Evolutionary conservation across 2,888 invertebrate genomes (phyloP), one percentile per base, ranked within the genome.

Genomic region (Athalia cordata): DNA sequence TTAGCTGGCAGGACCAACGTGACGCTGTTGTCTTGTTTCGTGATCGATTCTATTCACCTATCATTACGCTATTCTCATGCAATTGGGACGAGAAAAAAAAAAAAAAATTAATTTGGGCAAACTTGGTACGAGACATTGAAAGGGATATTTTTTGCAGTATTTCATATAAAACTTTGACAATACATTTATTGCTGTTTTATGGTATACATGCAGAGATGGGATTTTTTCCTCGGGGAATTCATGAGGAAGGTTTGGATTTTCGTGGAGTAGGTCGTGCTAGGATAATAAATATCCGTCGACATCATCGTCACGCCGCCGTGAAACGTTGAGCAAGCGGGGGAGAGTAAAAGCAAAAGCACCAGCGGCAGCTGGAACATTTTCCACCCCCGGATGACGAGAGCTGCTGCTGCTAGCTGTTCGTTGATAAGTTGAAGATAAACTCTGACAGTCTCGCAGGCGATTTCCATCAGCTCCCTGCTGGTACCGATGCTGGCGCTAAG

Each of bases 371-470:
- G n/a, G 15, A 5, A n/a, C 11, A 47, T 67, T n/a, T 50, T n/a
- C 47, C 5, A 7, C 29, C 8, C 43, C 29, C 47, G 49, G 15
- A 64, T 47, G 47, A 64, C 45, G 64, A 11, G 64, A 8, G 50
- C 47, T 50, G 67, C 55, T 29, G 29, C 29, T 29, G 29, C 29
- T 29, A 29, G 29, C 29, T 29, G 29, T 29, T 29, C 29, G 29
- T 29, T 29, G 29, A 45, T 68, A 55, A 68, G 52, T 68, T 55
- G 29, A 68, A 68, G 68, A 68, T 68, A 55, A 68, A 52, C 68
- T 50, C 55, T 55, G 68, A 68, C 68, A 55, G 52, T 52, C 29
- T 68, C 13, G n/a, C 11, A 43, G 55, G 47, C 29, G 68, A 68
- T 68, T 68, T 68, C 68, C 68, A 68, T 68, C 68, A 68, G 29